A percentile compares a stretch with the other conserved stretches of the same genome.
These are phyloP conservation scores for Agriopis aurantiaria DNA, from an alignment of 2,888 invertebrate genomes.

Conservation along the genomic window DNA sequence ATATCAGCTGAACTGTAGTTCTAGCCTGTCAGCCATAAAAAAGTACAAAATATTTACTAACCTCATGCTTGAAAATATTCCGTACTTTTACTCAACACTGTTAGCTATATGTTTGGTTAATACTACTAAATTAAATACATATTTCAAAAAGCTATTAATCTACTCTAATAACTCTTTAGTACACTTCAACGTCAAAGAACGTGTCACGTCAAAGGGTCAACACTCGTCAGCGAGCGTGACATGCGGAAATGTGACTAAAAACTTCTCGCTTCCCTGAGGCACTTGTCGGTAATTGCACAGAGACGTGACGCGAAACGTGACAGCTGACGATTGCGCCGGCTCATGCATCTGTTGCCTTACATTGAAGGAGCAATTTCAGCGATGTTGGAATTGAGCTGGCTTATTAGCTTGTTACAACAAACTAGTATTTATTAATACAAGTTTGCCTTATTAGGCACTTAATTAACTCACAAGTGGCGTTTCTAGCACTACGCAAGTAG, in stretches of 20 bases:
- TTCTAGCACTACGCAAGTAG: not conserved
- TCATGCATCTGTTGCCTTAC: constrained; percentile 5
- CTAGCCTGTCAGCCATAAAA: too few relatives aligned
- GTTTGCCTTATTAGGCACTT: too few relatives aligned
- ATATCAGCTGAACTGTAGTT: too few relatives aligned
- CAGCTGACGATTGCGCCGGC: constrained; percentile 10
- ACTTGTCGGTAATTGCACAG: constrained; percentile 34
- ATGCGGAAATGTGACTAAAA: constrained; percentile 25
- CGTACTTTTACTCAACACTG: too few relatives aligned
- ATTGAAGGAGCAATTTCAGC: constrained; percentile 2
- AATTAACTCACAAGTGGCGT: not conserved
- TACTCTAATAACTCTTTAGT: constrained; percentile 5
- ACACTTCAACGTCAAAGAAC: constrained; percentile 19
- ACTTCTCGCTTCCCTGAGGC: constrained; percentile 11
- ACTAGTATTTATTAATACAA: not conserved
- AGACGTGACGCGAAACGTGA: constrained; percentile 23
- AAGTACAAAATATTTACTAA: too few relatives aligned
- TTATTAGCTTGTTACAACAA: constrained; percentile 3
- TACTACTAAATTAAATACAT: too few relatives aligned
- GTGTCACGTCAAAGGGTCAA: constrained; percentile 36
- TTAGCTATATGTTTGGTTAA: too few relatives aligned
- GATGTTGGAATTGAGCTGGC: not conserved
- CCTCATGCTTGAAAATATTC: too few relatives aligned
- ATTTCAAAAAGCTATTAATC: not conserved
- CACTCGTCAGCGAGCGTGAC: constrained; percentile 27